Evolutionary conservation across 2,113 vertebrate species (phyloP).

Genomic region (Cryptotis parvus): DNA sequence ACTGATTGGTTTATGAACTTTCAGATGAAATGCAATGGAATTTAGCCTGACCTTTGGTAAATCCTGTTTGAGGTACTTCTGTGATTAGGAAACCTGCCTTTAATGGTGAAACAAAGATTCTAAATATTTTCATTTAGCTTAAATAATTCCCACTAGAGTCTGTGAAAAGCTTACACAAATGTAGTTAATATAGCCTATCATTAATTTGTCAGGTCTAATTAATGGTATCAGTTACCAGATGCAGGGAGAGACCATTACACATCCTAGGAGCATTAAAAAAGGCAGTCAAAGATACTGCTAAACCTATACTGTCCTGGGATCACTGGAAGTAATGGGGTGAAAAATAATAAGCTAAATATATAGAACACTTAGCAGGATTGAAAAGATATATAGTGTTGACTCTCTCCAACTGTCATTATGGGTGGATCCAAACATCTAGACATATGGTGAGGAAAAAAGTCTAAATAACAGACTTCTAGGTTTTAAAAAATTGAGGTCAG

Average conservation of each 20-base stretch:
- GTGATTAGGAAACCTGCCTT: conserved; percentile 42
- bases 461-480: background rate
- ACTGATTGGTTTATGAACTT: background rate
- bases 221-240: conserved; percentile 74
- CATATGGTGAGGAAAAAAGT: background rate
- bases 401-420: background rate
- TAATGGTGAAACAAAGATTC: background rate
- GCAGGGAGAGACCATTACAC: conserved; percentile 57
- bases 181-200: conserved; percentile 71
- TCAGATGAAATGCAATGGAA: background rate
- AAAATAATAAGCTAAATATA: conserved; percentile 25
- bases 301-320: conserved; percentile 28
- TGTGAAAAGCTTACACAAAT: conserved; percentile 71
- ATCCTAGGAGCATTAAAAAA: conserved; percentile 39
- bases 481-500: background rate
- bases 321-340: conserved; percentile 27
- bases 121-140: conserved; percentile 50
- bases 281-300: background rate
- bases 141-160: conserved; percentile 49
- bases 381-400: background rate
- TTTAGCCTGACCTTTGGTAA: background rate
- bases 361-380: background rate
- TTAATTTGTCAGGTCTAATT: conserved; percentile 82
- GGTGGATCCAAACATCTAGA: background rate
- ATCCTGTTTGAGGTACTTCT: background rate